Conservation (phyloP, 2,113 vertebrate genomes). For the Pteropus alecto region DNA sequence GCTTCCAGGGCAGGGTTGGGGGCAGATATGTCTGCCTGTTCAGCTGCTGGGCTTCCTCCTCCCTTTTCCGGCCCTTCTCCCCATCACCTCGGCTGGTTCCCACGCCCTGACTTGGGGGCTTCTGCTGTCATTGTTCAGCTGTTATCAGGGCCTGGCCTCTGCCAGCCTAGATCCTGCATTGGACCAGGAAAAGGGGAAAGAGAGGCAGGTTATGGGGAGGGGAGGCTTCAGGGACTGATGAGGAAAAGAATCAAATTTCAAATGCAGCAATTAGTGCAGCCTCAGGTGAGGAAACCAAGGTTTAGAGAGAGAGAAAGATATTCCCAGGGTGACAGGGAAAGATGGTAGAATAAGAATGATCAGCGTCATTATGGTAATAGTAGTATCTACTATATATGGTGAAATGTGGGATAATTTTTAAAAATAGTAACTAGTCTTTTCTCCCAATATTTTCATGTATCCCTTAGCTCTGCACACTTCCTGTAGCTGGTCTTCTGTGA, state of each 20-base stretch:
- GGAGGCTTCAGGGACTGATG: background rate
- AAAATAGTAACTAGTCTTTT: background rate
- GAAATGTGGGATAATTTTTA: background rate
- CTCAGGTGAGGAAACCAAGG: background rate
- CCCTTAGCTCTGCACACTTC: background rate
- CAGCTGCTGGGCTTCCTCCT: background rate
- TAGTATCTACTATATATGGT: background rate
- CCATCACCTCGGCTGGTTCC: conserved; percentile 7
- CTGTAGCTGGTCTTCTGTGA: background rate
- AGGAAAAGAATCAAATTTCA: background rate
- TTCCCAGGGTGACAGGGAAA: background rate
- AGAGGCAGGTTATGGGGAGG: background rate
- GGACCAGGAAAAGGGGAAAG: background rate
- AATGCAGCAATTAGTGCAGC: background rate
- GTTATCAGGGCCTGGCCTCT: background rate
- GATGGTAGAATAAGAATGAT: background rate
- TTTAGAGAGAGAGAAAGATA: background rate
- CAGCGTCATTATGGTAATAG: background rate
- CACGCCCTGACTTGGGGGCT: background rate
- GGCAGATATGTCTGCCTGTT: background rate
- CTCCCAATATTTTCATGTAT: background rate
- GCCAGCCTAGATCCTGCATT: background rate
- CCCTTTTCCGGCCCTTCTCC: conserved; percentile 53
- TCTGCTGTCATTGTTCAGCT: background rate
- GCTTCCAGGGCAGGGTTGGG: conserved; percentile 70